Evolutionary conservation across 2,113 vertebrate genomes (phyloP).

Genomic region (Campylorhamphus procurvoides): DNA sequence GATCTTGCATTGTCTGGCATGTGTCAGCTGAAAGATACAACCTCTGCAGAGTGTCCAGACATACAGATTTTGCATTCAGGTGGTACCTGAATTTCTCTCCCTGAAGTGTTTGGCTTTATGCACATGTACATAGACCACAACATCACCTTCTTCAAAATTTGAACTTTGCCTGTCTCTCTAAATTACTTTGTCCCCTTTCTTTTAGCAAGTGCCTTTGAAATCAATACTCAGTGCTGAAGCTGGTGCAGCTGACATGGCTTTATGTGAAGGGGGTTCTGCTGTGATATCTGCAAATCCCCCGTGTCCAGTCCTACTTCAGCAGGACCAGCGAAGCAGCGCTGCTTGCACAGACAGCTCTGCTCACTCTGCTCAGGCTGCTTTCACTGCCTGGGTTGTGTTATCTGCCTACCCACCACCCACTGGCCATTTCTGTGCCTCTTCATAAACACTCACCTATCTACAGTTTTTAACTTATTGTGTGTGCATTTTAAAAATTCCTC

Average conservation of each 20-base stretch:
- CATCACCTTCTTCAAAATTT: not conserved
- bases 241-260: not conserved
- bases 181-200: not conserved
- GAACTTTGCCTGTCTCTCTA: not conserved
- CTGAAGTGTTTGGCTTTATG: not conserved
- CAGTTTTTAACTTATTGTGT: not conserved
- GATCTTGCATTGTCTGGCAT: not conserved
- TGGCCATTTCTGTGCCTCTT: not conserved
- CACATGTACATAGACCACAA: not conserved
- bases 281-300: not conserved
- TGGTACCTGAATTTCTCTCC: not conserved
- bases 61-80: not conserved
- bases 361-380: not conserved
- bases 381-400: not conserved
- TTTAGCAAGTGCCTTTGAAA: not conserved
- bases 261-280: not conserved
- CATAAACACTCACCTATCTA: not conserved
- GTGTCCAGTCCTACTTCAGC: not conserved
- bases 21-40: not conserved
- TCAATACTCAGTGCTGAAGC: not conserved
- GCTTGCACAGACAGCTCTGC: fast-evolving
- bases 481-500: not conserved
- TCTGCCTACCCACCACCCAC: not conserved
- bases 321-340: not conserved
- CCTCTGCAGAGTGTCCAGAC: not conserved